phyloP scores from a whole-genome alignment of 1,140 invertebrate genomes.

The Bombus sylvicola region DNA sequence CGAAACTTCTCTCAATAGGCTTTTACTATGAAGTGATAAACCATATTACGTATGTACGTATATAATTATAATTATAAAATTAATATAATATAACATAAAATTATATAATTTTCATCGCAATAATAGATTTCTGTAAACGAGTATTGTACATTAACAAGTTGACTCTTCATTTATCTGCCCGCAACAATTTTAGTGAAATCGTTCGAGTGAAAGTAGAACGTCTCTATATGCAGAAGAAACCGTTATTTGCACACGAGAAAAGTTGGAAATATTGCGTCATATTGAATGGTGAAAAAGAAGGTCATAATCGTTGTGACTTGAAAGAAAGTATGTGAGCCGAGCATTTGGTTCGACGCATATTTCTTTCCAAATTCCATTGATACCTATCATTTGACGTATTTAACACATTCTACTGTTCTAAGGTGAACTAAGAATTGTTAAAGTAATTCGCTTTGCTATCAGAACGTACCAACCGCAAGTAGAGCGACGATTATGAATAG shows the following conservation, averaged over 20 bases:
- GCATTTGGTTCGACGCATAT: background rate
- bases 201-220: slow-evolving; percentile 45
- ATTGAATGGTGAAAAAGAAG: background rate
- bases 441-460: background rate
- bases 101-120: background rate
- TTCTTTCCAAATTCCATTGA: background rate
- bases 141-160: background rate
- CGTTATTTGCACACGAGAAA: slow-evolving; percentile 9
- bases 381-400: background rate
- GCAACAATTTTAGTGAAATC: slow-evolving; percentile 4
- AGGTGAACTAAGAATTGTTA: background rate
- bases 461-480: background rate
- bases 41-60: background rate
- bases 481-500: background rate
- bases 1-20: background rate
- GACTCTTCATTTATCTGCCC: background rate
- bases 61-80: background rate
- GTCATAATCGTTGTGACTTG: background rate
- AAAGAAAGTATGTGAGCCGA: slow-evolving; percentile 28
- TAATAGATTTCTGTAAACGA: no score
- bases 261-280: slow-evolving; percentile 45
- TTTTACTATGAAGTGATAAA: background rate
- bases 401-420: background rate
- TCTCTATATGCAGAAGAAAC: background rate
- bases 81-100: background rate